Percentiles rank a stretch among this genome's conserved stretches.
phyloP scores from a whole-genome alignment of 2,888 invertebrate species.

The Standfussiana lucernea region DNA sequence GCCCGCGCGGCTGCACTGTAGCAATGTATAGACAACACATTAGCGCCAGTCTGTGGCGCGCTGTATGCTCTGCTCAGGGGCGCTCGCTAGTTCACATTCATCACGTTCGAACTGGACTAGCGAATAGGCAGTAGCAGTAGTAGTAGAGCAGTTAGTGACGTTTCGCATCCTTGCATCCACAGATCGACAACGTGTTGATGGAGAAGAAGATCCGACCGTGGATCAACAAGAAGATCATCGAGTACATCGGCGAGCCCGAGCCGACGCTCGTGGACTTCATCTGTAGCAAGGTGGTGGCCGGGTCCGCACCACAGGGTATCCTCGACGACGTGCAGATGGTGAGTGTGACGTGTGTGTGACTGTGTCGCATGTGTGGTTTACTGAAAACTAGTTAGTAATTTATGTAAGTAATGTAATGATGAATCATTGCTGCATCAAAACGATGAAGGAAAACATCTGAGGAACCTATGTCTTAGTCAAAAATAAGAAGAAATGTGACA shows the following conservation, averaged over 20 bases:
- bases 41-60: no score
- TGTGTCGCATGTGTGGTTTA: neutral
- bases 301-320: constrained; percentile 97
- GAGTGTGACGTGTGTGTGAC: constrained; percentile 21
- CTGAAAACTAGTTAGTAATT: no score
- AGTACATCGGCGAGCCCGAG: constrained; percentile 99
- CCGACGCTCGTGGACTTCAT: constrained; percentile 99
- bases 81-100: no score
- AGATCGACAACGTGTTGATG: constrained; percentile 95
- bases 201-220: constrained; percentile 99
- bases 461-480: no score
- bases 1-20: no score
- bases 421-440: no score
- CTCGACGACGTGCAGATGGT: constrained; percentile 99
- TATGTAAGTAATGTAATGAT: no score
- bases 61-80: no score
- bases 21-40: no score
- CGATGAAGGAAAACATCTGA: no score
- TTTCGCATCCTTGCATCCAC: constrained; percentile 64
- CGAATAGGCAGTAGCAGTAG: neutral
- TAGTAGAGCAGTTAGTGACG: constrained; percentile 13
- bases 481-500: no score
- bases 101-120: no score
- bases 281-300: constrained; percentile 98
- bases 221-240: constrained; percentile 99